Evolutionary conservation across 92 coral and sea anemone genomes (phyloP), one percentile per base, ranked within the genome.

Genomic region (Parazoanthus swiftii): DNA sequence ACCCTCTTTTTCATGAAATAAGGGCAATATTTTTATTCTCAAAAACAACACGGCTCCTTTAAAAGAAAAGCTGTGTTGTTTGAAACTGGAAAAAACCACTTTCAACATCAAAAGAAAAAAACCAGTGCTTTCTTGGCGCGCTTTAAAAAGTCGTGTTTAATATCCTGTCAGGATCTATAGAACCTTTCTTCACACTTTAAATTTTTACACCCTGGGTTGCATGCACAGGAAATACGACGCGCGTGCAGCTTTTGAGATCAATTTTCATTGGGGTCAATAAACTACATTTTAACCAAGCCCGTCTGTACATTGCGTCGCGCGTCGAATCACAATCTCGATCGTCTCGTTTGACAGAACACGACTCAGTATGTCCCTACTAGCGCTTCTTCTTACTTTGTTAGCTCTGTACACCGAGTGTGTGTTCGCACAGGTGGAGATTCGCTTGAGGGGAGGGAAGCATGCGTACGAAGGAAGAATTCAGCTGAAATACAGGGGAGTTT

Each of bases 401-500:
- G 48, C 77, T 13, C 44, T 84, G 3, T 70, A 50, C 59, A 21
- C 68, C 25, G 66, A 70, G 7, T 42, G 38, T 29, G 66, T 50
- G 8, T 48, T 84, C 8, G 87, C 87, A 4, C 67, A 71, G 46
- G 38, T 86, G 8, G 25, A 76, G 74, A 43, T 86, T 76, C 89
- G 89, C 39, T 76, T 86, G 37, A 58, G 7, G 51, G 89, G 83
- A 21, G 89, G 89, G 6, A 86, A 54, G 25, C 89, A 86, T 56
- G 25, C 74, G 6, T 76, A 88, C 79, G 93, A 91, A 56, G 93
- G 93, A 1, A 70, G 91, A 21, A 80, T 91, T 2, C 91, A 91
- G 76, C 85, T 86, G 21, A 63, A 85, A 54, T 83, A 82, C 80
- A 38, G 73, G 14, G 89, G 91, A 20, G 23, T 43, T 6, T 91